Percentiles rank a stretch among this genome's conserved stretches.
Evolutionary conservation across 2,888 invertebrate genomes (phyloP).

Genomic region (Silvanus unidentatus): DNA sequence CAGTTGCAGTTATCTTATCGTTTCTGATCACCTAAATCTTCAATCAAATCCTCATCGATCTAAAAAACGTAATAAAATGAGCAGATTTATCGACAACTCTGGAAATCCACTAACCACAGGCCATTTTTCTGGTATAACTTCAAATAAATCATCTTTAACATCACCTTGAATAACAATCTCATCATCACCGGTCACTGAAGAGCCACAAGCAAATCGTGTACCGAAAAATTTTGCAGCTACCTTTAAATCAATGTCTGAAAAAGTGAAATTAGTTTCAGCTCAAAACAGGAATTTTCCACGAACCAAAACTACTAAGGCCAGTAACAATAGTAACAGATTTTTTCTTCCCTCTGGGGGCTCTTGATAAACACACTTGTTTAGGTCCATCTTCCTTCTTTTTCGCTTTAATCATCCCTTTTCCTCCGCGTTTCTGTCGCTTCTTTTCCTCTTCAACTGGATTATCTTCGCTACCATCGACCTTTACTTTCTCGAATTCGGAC

Average conservation of each 20-base stretch:
- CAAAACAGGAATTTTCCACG: background rate
- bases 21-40: slow-evolving; percentile 88
- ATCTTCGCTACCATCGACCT: slow-evolving; percentile 64
- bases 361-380: slow-evolving; percentile 76
- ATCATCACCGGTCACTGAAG: slow-evolving; percentile 97
- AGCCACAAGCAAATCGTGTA: slow-evolving; percentile 97
- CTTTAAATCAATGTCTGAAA: slow-evolving; percentile 90
- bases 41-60: slow-evolving; percentile 89
- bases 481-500: slow-evolving; percentile 84
- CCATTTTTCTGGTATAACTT: slow-evolving; percentile 98
- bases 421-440: slow-evolving; percentile 93
- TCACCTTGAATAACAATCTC: slow-evolving; percentile 99
- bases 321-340: slow-evolving; percentile 97
- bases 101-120: slow-evolving; percentile 60
- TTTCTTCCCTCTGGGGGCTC: slow-evolving; percentile 95
- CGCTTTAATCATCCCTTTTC: slow-evolving; percentile 91
- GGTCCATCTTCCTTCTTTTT: slow-evolving; percentile 91
- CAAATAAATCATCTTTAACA: slow-evolving; percentile 96
- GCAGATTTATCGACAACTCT: slow-evolving; percentile 4
- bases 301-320: slow-evolving; percentile 90
- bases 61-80: slow-evolving; percentile 41
- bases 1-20: too few relatives aligned
- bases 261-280: too few relatives aligned
- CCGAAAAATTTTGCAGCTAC: slow-evolving; percentile 97
- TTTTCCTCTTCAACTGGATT: slow-evolving; percentile 84